Percentiles rank a stretch among this genome's conserved stretches.
Conservation (phyloP, 2,113 vertebrate species). For the Epinephelus cyanopodus region DNA sequence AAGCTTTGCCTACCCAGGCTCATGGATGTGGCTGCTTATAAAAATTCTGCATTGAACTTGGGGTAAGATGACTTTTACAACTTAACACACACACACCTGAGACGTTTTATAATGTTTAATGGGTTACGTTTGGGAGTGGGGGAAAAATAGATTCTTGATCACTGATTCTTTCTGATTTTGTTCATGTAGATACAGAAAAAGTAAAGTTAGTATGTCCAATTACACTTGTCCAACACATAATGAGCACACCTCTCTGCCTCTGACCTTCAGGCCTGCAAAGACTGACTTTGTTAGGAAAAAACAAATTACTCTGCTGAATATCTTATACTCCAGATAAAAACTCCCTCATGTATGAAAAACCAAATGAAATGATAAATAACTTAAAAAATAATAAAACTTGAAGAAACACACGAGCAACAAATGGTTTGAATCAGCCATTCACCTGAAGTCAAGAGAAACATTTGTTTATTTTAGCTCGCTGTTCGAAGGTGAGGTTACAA, state of each 20-base stretch:
- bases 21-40: too few relatives aligned
- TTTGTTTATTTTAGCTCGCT: constrained; percentile 78
- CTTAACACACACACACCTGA: too few relatives aligned
- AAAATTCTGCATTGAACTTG: too few relatives aligned
- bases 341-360: constrained; percentile 55
- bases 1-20: too few relatives aligned
- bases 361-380: constrained; percentile 67
- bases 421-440: constrained; percentile 73
- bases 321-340: constrained; percentile 43
- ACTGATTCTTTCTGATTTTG: neutral
- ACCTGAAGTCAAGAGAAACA: constrained; percentile 77
- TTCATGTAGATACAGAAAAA: neutral
- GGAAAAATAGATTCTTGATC: too few relatives aligned
- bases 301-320: constrained; percentile 49
- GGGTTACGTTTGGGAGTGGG: too few relatives aligned
- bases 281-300: constrained; percentile 29
- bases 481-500: constrained; percentile 73
- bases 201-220: neutral
- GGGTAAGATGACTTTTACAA: too few relatives aligned
- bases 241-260: neutral
- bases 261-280: constrained; percentile 51
- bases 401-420: constrained; percentile 50
- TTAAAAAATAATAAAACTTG: constrained; percentile 54
- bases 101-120: too few relatives aligned
- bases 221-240: neutral